A percentile compares a stretch with the other conserved stretches of the same genome.
phyloP scores from a whole-genome alignment of 2,797 vertebrate genomes.

The Schizopygopsis malacanthus region DNA sequence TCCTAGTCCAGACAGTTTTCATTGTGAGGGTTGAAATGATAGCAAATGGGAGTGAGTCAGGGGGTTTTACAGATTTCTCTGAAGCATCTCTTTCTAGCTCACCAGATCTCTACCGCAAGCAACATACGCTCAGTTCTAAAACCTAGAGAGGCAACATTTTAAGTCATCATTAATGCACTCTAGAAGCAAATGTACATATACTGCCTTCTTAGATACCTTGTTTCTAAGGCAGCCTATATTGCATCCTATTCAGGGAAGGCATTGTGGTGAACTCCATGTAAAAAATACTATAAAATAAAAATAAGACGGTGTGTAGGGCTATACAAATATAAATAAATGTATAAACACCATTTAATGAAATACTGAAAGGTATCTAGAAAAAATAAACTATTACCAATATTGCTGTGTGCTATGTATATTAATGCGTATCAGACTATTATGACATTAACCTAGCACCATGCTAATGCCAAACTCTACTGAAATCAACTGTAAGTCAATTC shows the following conservation, averaged over 20 bases:
- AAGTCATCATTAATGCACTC: not conserved
- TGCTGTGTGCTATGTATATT: not conserved
- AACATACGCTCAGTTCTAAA: slow-evolving; percentile 1
- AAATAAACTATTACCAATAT: not conserved
- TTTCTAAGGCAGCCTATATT: not conserved
- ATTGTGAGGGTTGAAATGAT: slow-evolving; percentile 10
- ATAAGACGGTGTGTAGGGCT: not conserved
- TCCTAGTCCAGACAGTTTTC: slow-evolving; percentile 18
- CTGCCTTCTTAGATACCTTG: not conserved
- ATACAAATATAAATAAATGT: not conserved
- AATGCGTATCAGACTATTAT: not conserved
- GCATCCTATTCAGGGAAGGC: not conserved
- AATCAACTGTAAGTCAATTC: not conserved
- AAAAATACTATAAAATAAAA: not conserved
- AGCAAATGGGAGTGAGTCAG: slow-evolving; percentile 22
- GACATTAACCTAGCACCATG: not conserved
- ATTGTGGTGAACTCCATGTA: not conserved
- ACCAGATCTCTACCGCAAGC: not conserved
- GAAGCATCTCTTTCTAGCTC: slow-evolving; percentile 1
- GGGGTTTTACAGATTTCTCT: not conserved
- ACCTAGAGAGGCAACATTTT: not conserved
- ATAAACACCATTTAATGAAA: not conserved
- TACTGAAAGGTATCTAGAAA: not conserved
- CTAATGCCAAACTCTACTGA: not conserved
- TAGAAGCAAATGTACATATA: not conserved